Base-by-base conservation (phyloP, 92 coral and sea anemone species). In the Nematostella vectensis region DNA sequence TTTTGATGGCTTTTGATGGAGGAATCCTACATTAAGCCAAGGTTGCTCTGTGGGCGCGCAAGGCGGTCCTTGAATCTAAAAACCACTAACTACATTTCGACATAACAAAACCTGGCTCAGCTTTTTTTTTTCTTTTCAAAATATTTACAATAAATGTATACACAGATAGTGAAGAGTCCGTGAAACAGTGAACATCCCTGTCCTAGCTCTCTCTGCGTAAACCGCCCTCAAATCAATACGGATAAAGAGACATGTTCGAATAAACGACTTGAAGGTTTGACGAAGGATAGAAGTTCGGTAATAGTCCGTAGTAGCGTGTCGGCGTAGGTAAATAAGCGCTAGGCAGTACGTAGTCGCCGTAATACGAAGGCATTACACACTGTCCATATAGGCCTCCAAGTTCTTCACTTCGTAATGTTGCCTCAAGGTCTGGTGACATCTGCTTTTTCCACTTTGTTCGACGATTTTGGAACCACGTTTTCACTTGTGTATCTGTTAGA, bases 391-490 rank as follows among this genome's bases (percentile, higher is more conserved):
- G n/a, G 2, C 61, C 60, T 25, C 51, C 70, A 19, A 79, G 28
- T 12, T 74, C 87, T 12, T 84, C 94, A 61, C 65, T 71, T 11
- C 81, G 83, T 16, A 84, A 48, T n/a, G 80, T 70, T 0, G 83
- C 83, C 25, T 84, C 94, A 49, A 63, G 72, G 9, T 81, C 94
- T 3, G 94, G 94, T 26, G 81, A 87, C 77, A 79, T 86, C 78
- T 89, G 97, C 53, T 89, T 89, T 62, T 89, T 89, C 97, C 97
- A 89, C 67, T 89, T 89, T 18, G 97, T 89, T 42, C 97, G 72
- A 27, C 97, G 70, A 33, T 89, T 89, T 59, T 89, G 97, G 50
- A 89, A 89, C 97, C 97, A 89, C 1, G 97, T 89, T 57, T 89
- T 89, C 40, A 89, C 95, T 66, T 89, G 97, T 22, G 97, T 89